Base-by-base conservation (phyloP, 1,140 invertebrate species). In the Palaemon carinicauda region DNA sequence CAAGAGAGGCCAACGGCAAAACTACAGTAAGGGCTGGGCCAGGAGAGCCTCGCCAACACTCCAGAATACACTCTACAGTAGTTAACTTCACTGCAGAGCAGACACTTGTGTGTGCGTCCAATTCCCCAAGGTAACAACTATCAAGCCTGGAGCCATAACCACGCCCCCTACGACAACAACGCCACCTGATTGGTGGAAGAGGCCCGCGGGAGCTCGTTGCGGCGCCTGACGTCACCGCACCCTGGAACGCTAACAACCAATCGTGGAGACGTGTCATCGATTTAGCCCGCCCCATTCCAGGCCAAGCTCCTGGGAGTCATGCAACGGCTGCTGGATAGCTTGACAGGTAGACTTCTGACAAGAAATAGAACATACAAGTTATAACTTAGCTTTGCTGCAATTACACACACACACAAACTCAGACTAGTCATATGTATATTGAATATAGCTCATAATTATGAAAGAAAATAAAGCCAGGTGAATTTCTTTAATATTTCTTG, bases 61-160 rank as follows among this genome's bases (percentile, higher is more conserved):
- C 82, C 73, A 24, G 82, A 31, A 83, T 83, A 75, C 82, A 83
- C 82, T 75, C 73, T 83, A 83, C 82, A 83, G 82, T 83, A 83
- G 51, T 83, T 83, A 83, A 53, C 82, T 60, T 77, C 71, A 83
- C 82, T 83, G 82, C 71, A 75, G 82, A 83, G 73, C 31, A 60
- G 82, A 83, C 75, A 83, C 82, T 83, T 83, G 73, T 83, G 82
- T 60, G 73, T 56, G 82, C 31, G 52, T 60, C 71, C 60, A 83
- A 83, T 75, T 53, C 73, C 53, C 75, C 73, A 75, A 83, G 82
- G 82, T 83, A 77, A 77, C 53, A 83, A 50, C 82, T 83, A 83
- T 83, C 82, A 56, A 60, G 65, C 82, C 82, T 83, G 82, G 71
- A 83, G 82, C 82, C 51, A 75, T 56, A 24, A 53, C 82, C 82